Evolutionary conservation across 2,113 vertebrate species (phyloP).

Genomic region (Euleptes europaea): DNA sequence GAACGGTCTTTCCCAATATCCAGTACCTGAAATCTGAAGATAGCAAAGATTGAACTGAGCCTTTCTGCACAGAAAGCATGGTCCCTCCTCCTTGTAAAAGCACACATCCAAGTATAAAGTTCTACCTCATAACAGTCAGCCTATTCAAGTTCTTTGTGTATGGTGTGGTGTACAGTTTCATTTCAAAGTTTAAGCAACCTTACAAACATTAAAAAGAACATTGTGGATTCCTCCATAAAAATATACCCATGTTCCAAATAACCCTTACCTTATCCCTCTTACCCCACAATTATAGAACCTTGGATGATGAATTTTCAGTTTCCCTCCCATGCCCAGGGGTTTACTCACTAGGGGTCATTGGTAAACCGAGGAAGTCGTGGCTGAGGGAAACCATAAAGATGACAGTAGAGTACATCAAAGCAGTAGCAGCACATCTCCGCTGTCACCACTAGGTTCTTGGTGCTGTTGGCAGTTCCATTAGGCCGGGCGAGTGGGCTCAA

Average conservation of each 20-base stretch:
- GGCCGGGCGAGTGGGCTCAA: slow-evolving; percentile 81
- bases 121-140: background rate
- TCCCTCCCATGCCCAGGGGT: background rate
- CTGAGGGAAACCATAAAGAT: slow-evolving; percentile 86
- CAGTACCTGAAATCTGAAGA: no score
- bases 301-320: slow-evolving; percentile 20
- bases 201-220: background rate
- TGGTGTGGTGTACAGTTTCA: fast-evolving
- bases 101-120: background rate
- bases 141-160: background rate
- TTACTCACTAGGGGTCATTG: slow-evolving; percentile 89
- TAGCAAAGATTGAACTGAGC: no score
- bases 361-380: slow-evolving; percentile 85
- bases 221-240: background rate
- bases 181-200: background rate
- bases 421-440: slow-evolving; percentile 89
- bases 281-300: slow-evolving; percentile 4
- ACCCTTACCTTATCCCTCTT: background rate
- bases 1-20: no score
- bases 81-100: background rate
- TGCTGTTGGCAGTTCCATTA: slow-evolving; percentile 82
- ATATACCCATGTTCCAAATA: background rate
- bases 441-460: slow-evolving; percentile 85
- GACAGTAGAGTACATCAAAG: slow-evolving; percentile 87
- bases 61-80: no score